A percentile compares a stretch with the other conserved stretches of the same genome.
Conservation (phyloP, 2,888 invertebrate genomes). For the Epistrophe eligans region DNA sequence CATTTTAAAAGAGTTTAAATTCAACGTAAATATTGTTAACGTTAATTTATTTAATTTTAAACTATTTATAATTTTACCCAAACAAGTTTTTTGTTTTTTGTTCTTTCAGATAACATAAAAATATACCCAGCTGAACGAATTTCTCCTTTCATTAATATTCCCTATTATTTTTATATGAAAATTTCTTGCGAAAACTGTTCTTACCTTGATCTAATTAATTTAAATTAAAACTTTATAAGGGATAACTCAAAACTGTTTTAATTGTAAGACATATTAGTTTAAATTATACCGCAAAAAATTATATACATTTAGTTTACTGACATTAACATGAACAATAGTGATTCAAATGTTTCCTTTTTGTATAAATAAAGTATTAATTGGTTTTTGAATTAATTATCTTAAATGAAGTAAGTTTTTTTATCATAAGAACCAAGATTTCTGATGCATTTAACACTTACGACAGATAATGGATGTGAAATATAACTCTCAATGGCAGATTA, state of each 20-base stretch:
- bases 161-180: no score
- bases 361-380: no score
- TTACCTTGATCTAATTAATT: neutral
- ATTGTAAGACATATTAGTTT: neutral
- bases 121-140: neutral
- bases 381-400: neutral
- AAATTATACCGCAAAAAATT: neutral
- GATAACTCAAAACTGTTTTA: neutral
- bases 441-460: neutral
- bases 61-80: no score
- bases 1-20: no score
- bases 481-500: slow-evolving; percentile 37
- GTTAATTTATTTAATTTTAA: no score
- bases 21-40: no score
- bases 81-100: no score
- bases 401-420: neutral
- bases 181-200: neutral
- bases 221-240: neutral
- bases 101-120: no score
- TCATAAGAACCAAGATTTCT: no score
- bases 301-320: no score
- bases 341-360: no score
- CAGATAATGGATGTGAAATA: slow-evolving; percentile 26
- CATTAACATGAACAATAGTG: no score
- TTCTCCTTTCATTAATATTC: neutral